These are phyloP conservation scores for Abramis brama DNA, from an alignment of 2,113 vertebrate genomes.

Conservation along the genomic window DNA sequence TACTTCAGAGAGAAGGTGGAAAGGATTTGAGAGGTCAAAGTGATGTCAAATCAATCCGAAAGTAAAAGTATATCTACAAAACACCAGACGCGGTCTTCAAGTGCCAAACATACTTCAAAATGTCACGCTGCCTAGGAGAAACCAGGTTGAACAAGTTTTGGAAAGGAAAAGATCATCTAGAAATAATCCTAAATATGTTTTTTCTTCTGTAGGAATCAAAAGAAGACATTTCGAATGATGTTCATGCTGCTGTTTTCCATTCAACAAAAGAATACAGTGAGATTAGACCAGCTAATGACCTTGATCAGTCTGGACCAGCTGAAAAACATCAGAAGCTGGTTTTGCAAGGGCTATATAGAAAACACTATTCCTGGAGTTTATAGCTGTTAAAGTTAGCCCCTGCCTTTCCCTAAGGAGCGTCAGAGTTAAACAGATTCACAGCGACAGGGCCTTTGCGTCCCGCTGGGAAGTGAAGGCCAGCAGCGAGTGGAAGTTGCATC, in stretches of 20 bases:
- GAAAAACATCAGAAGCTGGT: neutral
- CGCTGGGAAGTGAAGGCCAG: constrained; percentile 51
- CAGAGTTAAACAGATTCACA: neutral
- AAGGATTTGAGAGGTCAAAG: constrained; percentile 16
- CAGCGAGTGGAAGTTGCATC: constrained; percentile 4
- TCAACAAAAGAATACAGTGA: neutral
- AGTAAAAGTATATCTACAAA: neutral
- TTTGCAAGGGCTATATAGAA: neutral
- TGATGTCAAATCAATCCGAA: constrained; percentile 17
- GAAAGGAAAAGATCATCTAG: neutral
- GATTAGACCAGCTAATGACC: neutral
- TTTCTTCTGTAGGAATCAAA: neutral
- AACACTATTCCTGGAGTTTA: neutral
- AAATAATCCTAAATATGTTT: neutral
- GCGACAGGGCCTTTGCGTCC: constrained; percentile 34
- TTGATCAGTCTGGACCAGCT: neutral
- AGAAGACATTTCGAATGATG: neutral
- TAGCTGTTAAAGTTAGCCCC: neutral
- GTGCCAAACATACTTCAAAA: neutral
- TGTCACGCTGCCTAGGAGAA: neutral
- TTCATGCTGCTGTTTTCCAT: neutral
- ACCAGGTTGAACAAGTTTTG: neutral
- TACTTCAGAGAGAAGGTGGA: neutral
- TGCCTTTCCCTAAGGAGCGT: neutral
- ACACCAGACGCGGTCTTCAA: neutral